Evolutionary conservation across 2,888 invertebrate species (phyloP).

Genomic region (Diachrysia chrysitis): DNA sequence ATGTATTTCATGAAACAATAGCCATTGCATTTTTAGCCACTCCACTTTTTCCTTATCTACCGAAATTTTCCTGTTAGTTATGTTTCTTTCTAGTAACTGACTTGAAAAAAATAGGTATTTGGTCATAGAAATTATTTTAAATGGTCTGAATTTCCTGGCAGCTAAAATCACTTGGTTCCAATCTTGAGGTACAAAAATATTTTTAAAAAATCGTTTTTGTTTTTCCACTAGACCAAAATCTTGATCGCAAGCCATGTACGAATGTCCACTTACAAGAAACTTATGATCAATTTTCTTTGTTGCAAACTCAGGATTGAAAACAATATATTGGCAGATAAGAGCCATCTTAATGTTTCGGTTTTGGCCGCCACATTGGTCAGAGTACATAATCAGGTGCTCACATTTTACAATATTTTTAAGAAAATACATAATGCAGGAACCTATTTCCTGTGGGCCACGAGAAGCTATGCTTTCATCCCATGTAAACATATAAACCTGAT

Average conservation of each 20-base stretch:
- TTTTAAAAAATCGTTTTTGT: slow-evolving; percentile 13
- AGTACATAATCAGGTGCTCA: slow-evolving; percentile 49
- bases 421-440: slow-evolving; percentile 48
- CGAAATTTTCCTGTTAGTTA: slow-evolving; percentile 21
- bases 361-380: slow-evolving; percentile 57
- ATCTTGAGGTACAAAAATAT: slow-evolving; percentile 25
- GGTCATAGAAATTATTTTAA: slow-evolving; percentile 24
- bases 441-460: slow-evolving; percentile 62
- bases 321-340: slow-evolving; percentile 46
- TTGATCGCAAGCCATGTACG: no score
- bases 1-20: slow-evolving; percentile 21
- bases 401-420: slow-evolving; percentile 46
- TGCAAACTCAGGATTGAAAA: slow-evolving; percentile 23
- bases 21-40: slow-evolving; percentile 20
- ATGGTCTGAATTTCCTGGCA: slow-evolving; percentile 24
- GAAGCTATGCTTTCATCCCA: slow-evolving; percentile 54
- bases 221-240: slow-evolving; percentile 15
- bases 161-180: slow-evolving; percentile 27
- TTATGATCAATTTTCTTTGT: slow-evolving; percentile 26
- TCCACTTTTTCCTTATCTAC: slow-evolving; percentile 20
- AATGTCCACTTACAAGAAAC: no score
- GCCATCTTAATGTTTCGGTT: slow-evolving; percentile 62
- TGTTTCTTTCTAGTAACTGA: slow-evolving; percentile 21
- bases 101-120: slow-evolving; percentile 23
- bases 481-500: slow-evolving; percentile 27